Evolutionary conservation across 2,888 invertebrate species (phyloP).

Genomic region (Xestia ashworthii): DNA sequence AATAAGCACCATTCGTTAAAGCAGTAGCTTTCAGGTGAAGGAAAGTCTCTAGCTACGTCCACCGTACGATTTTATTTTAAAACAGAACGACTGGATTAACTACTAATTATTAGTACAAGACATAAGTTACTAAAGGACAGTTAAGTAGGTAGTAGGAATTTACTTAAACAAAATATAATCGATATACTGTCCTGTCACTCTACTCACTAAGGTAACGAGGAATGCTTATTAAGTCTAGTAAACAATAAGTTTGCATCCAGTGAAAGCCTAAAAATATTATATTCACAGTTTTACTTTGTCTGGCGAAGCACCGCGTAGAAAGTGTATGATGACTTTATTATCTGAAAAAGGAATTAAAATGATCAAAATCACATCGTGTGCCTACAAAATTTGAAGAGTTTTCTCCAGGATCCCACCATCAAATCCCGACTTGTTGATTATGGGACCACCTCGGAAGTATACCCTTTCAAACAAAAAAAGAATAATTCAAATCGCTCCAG

Average conservation of each 20-base stretch:
- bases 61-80: neutral
- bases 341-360: conserved; percentile 74
- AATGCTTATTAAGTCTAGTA: neutral
- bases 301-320: conserved; percentile 86
- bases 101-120: neutral
- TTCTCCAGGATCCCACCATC: too few species aligned
- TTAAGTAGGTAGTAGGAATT: neutral
- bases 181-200: neutral
- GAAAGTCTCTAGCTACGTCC: neutral
- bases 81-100: neutral
- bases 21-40: neutral
- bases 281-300: conserved; percentile 73
- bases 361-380: too few species aligned
- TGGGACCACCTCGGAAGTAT: too few species aligned
- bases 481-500: too few species aligned
- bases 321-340: conserved; percentile 85
- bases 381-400: too few species aligned
- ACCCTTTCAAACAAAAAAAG: too few species aligned
- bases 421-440: too few species aligned
- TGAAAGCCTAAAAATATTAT: neutral
- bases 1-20: neutral
- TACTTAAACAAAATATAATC: neutral
- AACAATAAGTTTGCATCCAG: neutral
- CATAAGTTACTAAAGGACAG: neutral
- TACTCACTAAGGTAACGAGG: neutral